A percentile compares a stretch with the other conserved stretches of the same genome.
Conservation (phyloP, 2,113 vertebrate species). For the Passerina amoena region DNA sequence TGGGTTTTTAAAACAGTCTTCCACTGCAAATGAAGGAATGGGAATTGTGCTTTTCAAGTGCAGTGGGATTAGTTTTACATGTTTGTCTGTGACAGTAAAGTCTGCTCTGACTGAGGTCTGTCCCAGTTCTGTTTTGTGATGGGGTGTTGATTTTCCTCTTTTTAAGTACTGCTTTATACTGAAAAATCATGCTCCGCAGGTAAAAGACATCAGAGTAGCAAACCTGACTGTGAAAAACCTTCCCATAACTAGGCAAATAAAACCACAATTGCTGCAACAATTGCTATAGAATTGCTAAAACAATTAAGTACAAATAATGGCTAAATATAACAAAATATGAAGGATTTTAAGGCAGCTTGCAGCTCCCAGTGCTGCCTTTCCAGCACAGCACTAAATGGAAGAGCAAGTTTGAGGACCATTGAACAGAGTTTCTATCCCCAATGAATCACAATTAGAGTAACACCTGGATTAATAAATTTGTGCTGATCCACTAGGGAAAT, state of each 20-base stretch:
- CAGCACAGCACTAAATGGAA: conserved; percentile 1
- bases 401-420: conserved; percentile 58
- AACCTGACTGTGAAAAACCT: neutral
- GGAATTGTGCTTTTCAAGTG: neutral
- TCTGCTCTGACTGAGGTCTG: neutral
- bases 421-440: conserved; percentile 48
- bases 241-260: neutral
- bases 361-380: neutral
- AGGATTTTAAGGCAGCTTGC: neutral
- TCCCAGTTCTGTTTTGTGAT: neutral
- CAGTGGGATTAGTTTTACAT: neutral
- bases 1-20: neutral
- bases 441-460: conserved; percentile 70
- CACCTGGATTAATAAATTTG: conserved; percentile 71
- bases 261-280: neutral
- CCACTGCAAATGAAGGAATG: neutral
- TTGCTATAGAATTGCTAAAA: neutral
- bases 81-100: neutral
- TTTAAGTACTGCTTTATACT: neutral
- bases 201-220: neutral
- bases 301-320: neutral
- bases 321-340: neutral
- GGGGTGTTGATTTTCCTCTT: neutral
- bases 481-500: conserved; percentile 61
- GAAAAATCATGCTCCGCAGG: neutral